phyloP scores from a whole-genome alignment of 2,797 vertebrate genomes.

The Setipinna tenuifilis region DNA sequence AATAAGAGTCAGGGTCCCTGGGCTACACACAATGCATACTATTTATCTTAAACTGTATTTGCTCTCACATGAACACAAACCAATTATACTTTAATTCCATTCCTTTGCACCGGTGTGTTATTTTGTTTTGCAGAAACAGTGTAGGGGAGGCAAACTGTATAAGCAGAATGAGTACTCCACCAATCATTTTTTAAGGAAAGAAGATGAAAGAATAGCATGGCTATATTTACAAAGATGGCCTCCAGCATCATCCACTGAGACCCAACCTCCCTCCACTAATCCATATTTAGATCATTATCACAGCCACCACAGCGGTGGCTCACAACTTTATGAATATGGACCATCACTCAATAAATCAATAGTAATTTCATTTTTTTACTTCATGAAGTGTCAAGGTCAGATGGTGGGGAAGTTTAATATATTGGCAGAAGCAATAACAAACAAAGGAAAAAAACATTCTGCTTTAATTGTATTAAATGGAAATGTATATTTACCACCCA shows the following conservation, averaged over 20 bases:
- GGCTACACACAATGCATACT: not conserved
- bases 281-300: constrained; percentile 22
- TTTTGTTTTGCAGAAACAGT: not conserved
- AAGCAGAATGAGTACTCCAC: not conserved
- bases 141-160: no score
- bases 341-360: constrained; percentile 29
- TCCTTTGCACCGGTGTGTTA: not conserved
- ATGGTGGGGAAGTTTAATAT: not conserved
- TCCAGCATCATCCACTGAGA: not conserved
- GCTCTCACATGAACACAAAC: not conserved
- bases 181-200: not conserved
- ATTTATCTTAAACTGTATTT: not conserved
- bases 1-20: not conserved
- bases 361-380: constrained; percentile 21
- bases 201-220: constrained; percentile 1
- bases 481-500: not conserved
- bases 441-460: not conserved
- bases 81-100: not conserved
- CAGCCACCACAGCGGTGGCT: constrained; percentile 2
- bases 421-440: not conserved
- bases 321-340: constrained; percentile 37
- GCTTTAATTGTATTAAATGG: not conserved
- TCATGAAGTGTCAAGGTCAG: not conserved
- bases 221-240: not conserved
- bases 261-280: not conserved